These are phyloP conservation scores for Alexandromys oeconomus DNA, from an alignment of 2,797 vertebrate genomes.

Conservation along the genomic window DNA sequence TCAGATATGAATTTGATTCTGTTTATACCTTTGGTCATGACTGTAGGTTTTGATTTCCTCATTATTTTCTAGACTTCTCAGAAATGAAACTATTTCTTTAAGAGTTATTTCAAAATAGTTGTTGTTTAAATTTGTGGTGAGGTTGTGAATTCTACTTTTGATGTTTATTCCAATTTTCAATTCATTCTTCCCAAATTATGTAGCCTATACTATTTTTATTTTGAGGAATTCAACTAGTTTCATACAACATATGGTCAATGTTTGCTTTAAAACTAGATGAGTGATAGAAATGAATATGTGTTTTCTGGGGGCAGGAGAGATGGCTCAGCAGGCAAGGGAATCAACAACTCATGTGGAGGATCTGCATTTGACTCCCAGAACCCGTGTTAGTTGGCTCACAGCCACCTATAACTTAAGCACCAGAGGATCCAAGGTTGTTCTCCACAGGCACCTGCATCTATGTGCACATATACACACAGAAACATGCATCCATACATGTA, in stretches of 20 bases:
- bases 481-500: not conserved
- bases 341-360: not conserved
- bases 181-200: not conserved
- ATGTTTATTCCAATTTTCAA: not conserved
- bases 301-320: not conserved
- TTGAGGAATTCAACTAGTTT: not conserved
- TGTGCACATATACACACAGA: not conserved
- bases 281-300: not conserved
- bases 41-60: not conserved
- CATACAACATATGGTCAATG: not conserved
- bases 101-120: not conserved
- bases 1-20: not conserved
- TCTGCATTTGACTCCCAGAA: not conserved
- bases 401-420: not conserved
- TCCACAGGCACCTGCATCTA: not conserved
- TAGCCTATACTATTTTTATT: conserved; percentile 6
- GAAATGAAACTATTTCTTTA: not conserved
- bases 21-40: not conserved
- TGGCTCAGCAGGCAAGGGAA: too few relatives aligned
- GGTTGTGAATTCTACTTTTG: not conserved
- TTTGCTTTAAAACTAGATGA: not conserved
- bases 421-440: not conserved
- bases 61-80: not conserved
- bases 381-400: not conserved
- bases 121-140: not conserved